Evolutionary conservation across 2,888 invertebrate species (phyloP).

Genomic region (Pherbina coryleti): DNA sequence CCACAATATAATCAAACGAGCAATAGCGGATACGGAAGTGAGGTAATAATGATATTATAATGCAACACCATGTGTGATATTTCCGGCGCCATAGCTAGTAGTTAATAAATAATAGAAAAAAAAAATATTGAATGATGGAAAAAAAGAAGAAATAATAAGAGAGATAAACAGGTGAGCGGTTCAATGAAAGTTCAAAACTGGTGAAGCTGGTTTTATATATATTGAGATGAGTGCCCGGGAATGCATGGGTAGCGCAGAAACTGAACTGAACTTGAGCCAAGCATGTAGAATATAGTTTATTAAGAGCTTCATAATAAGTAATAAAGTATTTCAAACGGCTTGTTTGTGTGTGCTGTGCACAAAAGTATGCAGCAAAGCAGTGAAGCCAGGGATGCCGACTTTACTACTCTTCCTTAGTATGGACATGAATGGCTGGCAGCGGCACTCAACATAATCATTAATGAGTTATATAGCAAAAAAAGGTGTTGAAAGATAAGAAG

Average conservation of each 20-base stretch:
- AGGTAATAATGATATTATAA: conserved; percentile 40
- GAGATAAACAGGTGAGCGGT: conserved; percentile 32
- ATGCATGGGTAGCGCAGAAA: too few species aligned
- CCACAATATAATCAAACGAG: conserved; percentile 58
- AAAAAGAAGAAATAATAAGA: neutral
- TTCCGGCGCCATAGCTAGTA: conserved; percentile 37
- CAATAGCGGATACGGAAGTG: conserved; percentile 14
- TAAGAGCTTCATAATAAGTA: conserved; percentile 30
- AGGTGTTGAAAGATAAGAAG: neutral
- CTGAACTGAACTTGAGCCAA: too few species aligned
- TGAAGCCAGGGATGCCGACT: neutral
- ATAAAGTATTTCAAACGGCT: conserved; percentile 33
- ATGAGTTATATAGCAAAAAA: conserved; percentile 48
- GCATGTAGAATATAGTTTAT: neutral
- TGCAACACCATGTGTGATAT: conserved; percentile 46
- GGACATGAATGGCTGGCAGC: neutral
- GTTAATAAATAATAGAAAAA: conserved; percentile 8
- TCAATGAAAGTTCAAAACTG: conserved; percentile 34
- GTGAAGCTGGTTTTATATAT: too few species aligned
- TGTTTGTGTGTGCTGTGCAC: neutral
- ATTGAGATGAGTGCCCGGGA: too few species aligned
- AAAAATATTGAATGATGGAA: conserved; percentile 6
- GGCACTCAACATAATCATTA: conserved; percentile 50
- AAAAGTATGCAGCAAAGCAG: conserved; percentile 14
- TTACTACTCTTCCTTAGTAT: neutral